Conservation (phyloP, 1,140 invertebrate genomes). For the Nebria ingens region DNA sequence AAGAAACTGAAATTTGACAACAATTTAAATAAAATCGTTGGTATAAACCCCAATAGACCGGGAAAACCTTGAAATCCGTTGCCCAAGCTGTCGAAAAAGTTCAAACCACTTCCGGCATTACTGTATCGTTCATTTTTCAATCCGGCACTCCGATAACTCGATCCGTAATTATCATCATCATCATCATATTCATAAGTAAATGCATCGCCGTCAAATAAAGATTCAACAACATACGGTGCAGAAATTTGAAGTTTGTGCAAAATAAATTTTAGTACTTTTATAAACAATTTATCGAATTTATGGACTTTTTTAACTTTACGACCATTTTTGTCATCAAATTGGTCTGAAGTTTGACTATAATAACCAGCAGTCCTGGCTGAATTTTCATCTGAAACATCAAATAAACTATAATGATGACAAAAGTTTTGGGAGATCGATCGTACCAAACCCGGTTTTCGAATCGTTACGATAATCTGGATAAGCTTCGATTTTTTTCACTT, state of each 20-base stretch:
- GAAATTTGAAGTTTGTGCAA: slow-evolving; percentile 5
- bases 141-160: not conserved
- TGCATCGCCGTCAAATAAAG: not conserved
- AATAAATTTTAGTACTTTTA: not conserved
- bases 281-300: not conserved
- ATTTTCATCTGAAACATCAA: not conserved
- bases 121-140: not conserved
- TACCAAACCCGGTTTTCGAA: not conserved
- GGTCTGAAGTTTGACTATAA: not conserved
- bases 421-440: not conserved
- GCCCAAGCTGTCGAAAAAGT: not conserved
- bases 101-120: no score
- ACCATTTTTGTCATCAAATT: not conserved
- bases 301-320: not conserved
- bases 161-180: not conserved
- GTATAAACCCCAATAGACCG: not conserved
- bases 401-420: not conserved
- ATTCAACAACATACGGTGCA: slow-evolving; percentile 1
- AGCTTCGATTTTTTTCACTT: not conserved
- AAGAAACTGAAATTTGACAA: slow-evolving; percentile 8
- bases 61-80: not conserved
- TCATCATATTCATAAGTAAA: not conserved
- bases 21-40: not conserved
- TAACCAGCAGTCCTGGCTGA: not conserved
- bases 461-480: not conserved